Conservation (phyloP, 2,113 vertebrate species). For the Copsychus sechellarum region DNA sequence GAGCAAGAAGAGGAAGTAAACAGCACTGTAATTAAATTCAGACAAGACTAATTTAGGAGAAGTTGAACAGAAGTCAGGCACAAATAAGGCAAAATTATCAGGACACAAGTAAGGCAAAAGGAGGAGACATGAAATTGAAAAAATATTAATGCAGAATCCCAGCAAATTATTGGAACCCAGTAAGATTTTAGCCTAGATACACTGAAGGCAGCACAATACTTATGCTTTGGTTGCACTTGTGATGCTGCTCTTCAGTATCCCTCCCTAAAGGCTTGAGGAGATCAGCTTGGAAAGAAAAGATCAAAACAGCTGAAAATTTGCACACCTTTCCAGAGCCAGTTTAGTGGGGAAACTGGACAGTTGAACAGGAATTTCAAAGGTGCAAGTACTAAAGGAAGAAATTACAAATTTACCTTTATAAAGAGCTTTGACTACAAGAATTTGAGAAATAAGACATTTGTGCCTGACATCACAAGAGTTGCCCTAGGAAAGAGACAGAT, state of each 20-base stretch:
- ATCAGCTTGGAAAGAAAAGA: not conserved
- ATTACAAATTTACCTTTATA: not conserved
- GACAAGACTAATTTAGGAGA: slow-evolving; percentile 29
- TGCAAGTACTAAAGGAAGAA: not conserved
- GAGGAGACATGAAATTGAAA: not conserved
- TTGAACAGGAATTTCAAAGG: not conserved
- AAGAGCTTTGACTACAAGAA: not conserved
- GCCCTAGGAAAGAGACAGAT: not conserved
- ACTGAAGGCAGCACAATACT: not conserved
- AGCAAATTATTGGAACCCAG: not conserved
- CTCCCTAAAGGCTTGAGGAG: not conserved
- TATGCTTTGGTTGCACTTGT: fast-evolving
- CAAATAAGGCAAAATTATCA: not conserved
- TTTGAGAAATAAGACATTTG: not conserved
- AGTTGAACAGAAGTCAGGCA: slow-evolving; percentile 20
- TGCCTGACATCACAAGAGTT: not conserved
- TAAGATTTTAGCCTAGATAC: not conserved
- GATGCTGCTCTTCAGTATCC: not conserved
- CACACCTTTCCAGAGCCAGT: not conserved
- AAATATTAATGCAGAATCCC: not conserved
- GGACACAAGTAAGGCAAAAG: not conserved
- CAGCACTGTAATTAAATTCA: slow-evolving; percentile 31
- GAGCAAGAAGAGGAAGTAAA: slow-evolving; percentile 27
- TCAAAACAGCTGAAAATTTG: not conserved
- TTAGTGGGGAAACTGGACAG: not conserved